A percentile compares a stretch with the other conserved stretches of the same genome.
phyloP scores from a whole-genome alignment of 2,888 invertebrate species.

The Psococerastis gibbosa region DNA sequence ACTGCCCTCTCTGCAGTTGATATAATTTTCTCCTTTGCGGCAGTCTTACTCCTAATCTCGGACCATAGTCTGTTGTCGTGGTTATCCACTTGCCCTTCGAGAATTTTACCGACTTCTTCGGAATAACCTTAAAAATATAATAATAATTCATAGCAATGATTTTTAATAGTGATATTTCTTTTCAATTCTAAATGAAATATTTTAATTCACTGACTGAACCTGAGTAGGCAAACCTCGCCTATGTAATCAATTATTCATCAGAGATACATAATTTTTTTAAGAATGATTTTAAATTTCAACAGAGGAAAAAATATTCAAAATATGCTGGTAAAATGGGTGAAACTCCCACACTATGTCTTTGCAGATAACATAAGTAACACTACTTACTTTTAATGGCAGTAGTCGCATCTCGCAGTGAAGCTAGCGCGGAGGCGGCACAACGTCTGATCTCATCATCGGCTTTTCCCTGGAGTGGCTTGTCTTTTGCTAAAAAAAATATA shows the following conservation, averaged over 20 bases:
- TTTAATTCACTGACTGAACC: not conserved
- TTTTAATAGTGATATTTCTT: too few species aligned
- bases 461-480: too few species aligned
- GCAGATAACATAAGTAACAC: too few species aligned
- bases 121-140: constrained; percentile 15
- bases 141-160: too few species aligned
- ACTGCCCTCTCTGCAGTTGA: constrained; percentile 38
- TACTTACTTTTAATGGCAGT: not conserved
- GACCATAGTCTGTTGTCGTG: constrained; percentile 36
- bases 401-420: not conserved
- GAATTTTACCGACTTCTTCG: constrained; percentile 32
- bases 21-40: constrained; percentile 34
- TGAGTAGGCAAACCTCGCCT: too few species aligned
- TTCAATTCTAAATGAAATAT: not conserved
- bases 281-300: too few species aligned
- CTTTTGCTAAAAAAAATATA: too few species aligned
- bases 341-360: too few species aligned
- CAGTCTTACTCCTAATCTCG: constrained; percentile 36
- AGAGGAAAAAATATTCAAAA: too few species aligned
- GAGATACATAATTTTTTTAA: too few species aligned
- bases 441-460: not conserved
- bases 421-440: not conserved
- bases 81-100: constrained; percentile 41
- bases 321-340: too few species aligned
- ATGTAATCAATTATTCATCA: too few species aligned